Conservation (phyloP, 1,140 invertebrate genomes). For the Eurosta solidaginis region DNA sequence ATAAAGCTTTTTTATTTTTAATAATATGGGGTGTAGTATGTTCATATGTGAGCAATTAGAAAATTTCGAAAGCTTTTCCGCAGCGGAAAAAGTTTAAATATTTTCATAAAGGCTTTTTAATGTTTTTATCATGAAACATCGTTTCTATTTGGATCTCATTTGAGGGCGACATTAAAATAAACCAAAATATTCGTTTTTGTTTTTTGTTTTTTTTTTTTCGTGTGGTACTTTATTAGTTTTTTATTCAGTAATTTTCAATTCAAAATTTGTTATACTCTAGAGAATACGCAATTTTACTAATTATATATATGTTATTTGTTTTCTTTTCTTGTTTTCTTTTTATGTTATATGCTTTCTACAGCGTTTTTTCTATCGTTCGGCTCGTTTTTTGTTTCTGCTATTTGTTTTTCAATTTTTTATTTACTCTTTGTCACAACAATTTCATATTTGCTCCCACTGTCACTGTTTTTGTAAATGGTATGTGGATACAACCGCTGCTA, state of each 20-base stretch:
- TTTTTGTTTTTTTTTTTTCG: constrained; percentile 27
- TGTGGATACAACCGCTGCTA: constrained; percentile 6
- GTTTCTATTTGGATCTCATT: no score
- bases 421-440: background rate
- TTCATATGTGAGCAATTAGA: no score
- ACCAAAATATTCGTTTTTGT: background rate
- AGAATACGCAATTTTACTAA: constrained; percentile 16
- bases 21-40: no score
- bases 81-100: no score
- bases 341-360: constrained; percentile 8
- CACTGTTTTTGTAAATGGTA: background rate
- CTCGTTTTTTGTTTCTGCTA: background rate
- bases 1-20: no score
- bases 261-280: constrained; percentile 29
- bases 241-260: constrained; percentile 30
- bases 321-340: background rate
- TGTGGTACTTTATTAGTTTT: constrained; percentile 27
- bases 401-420: constrained; percentile 6
- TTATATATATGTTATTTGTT: constrained; percentile 19
- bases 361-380: constrained; percentile 6
- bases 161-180: background rate
- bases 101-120: no score
- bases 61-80: no score
- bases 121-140: no score
- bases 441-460: background rate